Evolutionary conservation across 1,140 invertebrate genomes (phyloP), one percentile per base, ranked within the genome.

Genomic region (Lordiphosa mommai): DNA sequence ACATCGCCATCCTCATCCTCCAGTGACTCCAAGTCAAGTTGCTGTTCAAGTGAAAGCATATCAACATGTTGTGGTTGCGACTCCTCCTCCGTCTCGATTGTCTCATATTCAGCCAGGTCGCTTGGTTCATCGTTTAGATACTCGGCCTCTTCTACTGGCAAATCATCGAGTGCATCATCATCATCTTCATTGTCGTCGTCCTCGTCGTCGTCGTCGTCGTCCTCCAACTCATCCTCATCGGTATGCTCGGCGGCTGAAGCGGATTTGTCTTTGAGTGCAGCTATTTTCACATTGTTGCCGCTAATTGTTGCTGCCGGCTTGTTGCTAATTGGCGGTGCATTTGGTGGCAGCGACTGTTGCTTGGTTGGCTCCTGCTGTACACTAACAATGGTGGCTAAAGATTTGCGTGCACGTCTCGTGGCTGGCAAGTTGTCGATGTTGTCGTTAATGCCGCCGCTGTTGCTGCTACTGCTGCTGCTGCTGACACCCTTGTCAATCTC

Each of bases 311-410:
- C 69, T 61, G 57, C 66, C 14, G 77, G 77, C 72, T 86, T 76
- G 72, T 77, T 82, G 79, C 77, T 82, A 77, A 84, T 84, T 85
- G 84, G 59, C 46, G 77, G 80, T 20, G 80, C 61, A 85, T 85
- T 85, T 27, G 73, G 82, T 16, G 74, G 72, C 58, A 84, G 12
- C 38, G 37, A 68, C 47, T 69, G 64, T 61, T 43, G 57, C 58
- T 59, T 52, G 43, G 58, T 46, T 29, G 38, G 37, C 50, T 55
- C 9, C 46, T 57, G 44, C 38, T 66, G 33, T 10, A 44, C 36
- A 50, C 47, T 86, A 57, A 52, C 66, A 41, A 67, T 56, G 16
- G 20, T 59, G 36, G 63, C 44, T 57, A 76, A 64, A 57, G 82
- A 86, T 65, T 86, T 86, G 59, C 82, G 82, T 64, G 72, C 70